Percentiles rank a stretch among this genome's conserved stretches.
Conservation (phyloP, 2,797 vertebrate species). For the Podarcis siculus region DNA sequence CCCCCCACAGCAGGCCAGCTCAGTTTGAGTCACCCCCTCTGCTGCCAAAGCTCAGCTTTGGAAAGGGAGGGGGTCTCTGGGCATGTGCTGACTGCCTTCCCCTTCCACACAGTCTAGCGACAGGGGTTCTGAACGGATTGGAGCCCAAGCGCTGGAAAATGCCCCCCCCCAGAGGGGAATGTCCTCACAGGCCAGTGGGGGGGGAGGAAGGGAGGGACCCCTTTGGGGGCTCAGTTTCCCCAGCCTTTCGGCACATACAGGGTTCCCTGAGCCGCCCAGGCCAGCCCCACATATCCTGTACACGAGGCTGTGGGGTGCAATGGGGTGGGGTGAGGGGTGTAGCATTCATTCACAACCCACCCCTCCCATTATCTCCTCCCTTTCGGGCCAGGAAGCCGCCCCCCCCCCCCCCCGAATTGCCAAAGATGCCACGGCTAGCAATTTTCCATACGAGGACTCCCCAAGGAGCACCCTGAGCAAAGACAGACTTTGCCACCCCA, state of each 20-base stretch:
- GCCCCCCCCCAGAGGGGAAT: not conserved
- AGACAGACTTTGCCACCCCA: too few species aligned
- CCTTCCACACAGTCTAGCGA: not conserved
- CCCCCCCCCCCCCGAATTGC: too few species aligned
- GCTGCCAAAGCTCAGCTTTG: not conserved
- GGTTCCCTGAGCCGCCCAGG: not conserved
- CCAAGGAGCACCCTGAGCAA: too few species aligned
- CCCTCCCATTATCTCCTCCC: not conserved
- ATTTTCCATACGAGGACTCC: too few species aligned
- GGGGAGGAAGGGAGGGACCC: not conserved
- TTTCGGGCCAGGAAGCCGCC: not conserved
- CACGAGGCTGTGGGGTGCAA: too few species aligned
- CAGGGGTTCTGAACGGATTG: too few species aligned
- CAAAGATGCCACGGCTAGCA: too few species aligned
- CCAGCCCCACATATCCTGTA: too few species aligned
- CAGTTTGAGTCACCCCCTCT: not conserved
- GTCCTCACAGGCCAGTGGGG: not conserved
- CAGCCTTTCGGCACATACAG: not conserved
- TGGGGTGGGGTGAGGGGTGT: too few species aligned
- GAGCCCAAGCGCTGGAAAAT: not conserved
- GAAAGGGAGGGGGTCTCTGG: not conserved
- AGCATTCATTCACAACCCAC: too few species aligned
- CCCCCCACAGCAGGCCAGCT: too few species aligned
- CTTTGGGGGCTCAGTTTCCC: not conserved
- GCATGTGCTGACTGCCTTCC: not conserved